phyloP scores from a whole-genome alignment of 2,797 vertebrate genomes.

The Poeciliopsis gracilis region DNA sequence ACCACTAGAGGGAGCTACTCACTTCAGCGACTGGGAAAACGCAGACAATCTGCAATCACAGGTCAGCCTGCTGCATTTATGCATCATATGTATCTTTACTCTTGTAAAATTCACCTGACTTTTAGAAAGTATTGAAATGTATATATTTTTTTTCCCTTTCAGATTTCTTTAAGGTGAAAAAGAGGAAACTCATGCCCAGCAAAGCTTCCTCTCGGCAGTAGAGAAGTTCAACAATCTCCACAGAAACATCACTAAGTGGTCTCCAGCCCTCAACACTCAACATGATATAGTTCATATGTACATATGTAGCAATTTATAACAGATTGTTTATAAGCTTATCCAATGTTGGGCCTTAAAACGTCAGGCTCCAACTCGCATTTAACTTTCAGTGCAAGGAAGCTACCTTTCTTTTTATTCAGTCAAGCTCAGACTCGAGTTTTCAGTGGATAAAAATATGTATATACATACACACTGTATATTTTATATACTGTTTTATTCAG shows the following conservation, averaged over 20 bases:
- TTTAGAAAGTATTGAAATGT: neutral
- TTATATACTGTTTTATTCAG: constrained; percentile 53
- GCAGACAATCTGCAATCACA: constrained; percentile 78
- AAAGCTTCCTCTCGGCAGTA: constrained; percentile 74
- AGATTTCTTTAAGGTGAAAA: constrained; percentile 85
- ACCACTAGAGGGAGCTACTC: constrained; percentile 64
- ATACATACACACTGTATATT: constrained; percentile 37
- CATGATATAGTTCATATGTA: constrained; percentile 55
- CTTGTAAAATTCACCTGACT: neutral
- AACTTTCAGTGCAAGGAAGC: constrained; percentile 67
- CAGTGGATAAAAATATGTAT: constrained; percentile 28
- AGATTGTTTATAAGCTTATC: constrained; percentile 58
- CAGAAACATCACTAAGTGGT: constrained; percentile 40
- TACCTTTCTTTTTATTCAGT: constrained; percentile 40
- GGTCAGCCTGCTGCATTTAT: constrained; percentile 59
- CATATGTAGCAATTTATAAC: constrained; percentile 68
- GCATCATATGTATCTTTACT: neutral
- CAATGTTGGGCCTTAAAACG: constrained; percentile 48
- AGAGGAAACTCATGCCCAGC: constrained; percentile 66
- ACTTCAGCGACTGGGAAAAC: constrained; percentile 59
- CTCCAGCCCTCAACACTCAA: constrained; percentile 19
- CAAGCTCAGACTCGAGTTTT: constrained; percentile 42
- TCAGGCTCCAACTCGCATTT: constrained; percentile 40
- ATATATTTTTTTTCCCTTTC: neutral
- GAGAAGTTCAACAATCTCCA: constrained; percentile 16